phyloP scores from a whole-genome alignment of 2,797 vertebrate species.

The Scleropages formosus region DNA sequence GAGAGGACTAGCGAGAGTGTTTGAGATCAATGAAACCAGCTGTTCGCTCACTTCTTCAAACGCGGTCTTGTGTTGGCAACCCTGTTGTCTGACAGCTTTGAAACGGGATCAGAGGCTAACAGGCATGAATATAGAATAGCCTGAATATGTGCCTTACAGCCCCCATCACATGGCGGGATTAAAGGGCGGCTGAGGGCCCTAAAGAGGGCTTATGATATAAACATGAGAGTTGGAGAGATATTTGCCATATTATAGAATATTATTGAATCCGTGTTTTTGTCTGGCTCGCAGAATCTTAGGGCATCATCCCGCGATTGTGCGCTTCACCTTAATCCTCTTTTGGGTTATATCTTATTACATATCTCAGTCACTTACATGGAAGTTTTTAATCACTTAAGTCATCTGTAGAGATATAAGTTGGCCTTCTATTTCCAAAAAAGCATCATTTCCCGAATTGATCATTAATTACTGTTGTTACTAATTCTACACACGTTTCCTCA shows the following conservation, averaged over 20 bases:
- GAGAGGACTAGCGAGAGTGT: background rate
- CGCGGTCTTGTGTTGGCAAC: background rate
- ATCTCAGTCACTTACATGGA: too few relatives aligned
- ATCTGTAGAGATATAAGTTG: constrained; percentile 1
- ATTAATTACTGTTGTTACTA: constrained; percentile 5
- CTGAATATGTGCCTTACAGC: constrained; percentile 8
- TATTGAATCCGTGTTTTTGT: too few relatives aligned
- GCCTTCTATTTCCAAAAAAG: background rate
- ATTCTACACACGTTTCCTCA: background rate
- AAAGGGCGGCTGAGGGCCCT: background rate
- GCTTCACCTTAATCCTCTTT: too few relatives aligned
- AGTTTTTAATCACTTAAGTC: background rate
- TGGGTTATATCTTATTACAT: too few relatives aligned
- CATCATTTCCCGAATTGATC: background rate
- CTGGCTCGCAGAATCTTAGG: too few relatives aligned
- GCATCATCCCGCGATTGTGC: too few relatives aligned
- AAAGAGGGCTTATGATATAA: background rate
- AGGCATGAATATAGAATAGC: background rate
- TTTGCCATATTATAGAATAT: background rate
- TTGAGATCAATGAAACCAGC: constrained; percentile 25
- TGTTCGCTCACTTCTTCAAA: constrained; percentile 20
- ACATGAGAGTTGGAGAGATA: background rate
- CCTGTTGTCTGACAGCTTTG: constrained; percentile 17
- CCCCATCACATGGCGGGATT: background rate
- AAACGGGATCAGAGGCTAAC: constrained; percentile 25